Base-by-base conservation (phyloP, 2,888 invertebrate species). In the Phalera bucephala region DNA sequence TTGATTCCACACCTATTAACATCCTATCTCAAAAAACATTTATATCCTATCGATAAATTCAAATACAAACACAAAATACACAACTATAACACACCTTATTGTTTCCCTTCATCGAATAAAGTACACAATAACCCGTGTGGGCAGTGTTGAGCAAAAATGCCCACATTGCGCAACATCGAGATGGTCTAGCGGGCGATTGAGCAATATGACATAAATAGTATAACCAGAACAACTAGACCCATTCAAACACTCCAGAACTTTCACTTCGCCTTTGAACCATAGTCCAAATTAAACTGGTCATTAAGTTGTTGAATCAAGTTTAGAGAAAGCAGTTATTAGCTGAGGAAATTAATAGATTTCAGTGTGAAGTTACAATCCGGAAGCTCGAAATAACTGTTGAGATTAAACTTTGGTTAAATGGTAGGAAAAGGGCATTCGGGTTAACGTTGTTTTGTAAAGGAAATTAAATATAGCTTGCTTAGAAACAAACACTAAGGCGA, bases 131-230 rank as follows among this genome's bases (percentile, higher is more conserved):
- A 52, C 45, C 35, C 41, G 63, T 61, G 76, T 77, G 72, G 76
- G 74, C 62, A 67, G 71, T 63, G 66, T 71, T 70, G 64, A 58
- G 79, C 77, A 75, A 79, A 82, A 81, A 74, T 75, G 56, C 66
- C 63, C 60, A 58, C 53, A 65, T 82, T 76, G 71, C 70, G 78
- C 68, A 80, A 78, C 59, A 52, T 30, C 48, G 58, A 62, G 67
- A 73, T 70, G 74, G 67, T 64, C 63, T 62, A 47, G 54, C 49
- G 43, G 50, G 39, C 51, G 60, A 77, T 82, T 80, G 71, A 64
- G 80, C 64, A 80, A 79, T 64, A 52, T 57, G 43, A 44, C 57
- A 52, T 53, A 59, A 39, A 52, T 41, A 48, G 33, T 48, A 40
- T 42, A 63, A 62, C 75, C 69, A 73, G 49, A 45, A 21, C 48